Conservation (phyloP, 1,140 invertebrate species). For the Drepana arcuata region DNA sequence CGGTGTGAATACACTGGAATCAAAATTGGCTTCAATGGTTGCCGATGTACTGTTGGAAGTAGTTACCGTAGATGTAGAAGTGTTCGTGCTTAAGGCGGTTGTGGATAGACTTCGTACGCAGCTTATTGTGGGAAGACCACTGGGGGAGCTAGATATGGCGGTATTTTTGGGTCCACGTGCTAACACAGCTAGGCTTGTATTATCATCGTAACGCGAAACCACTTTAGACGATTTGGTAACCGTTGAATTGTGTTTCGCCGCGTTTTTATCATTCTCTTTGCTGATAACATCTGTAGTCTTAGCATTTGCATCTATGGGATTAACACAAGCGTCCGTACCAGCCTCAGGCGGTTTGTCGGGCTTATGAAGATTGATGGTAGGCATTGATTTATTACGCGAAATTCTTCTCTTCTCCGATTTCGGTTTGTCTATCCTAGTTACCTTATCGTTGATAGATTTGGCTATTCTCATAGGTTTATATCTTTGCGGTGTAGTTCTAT, state of each 20-base stretch:
- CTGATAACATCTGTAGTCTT: slow-evolving; percentile 16
- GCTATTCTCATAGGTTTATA: too few relatives aligned
- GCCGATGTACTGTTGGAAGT: slow-evolving; percentile 23
- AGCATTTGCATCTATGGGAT: slow-evolving; percentile 12
- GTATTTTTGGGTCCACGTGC: slow-evolving; percentile 20
- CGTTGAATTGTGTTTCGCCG: slow-evolving; percentile 2
- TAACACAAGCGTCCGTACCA: too few relatives aligned
- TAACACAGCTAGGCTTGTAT: slow-evolving; percentile 36
- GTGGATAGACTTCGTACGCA: slow-evolving; percentile 41
- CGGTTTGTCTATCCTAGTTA: too few relatives aligned
- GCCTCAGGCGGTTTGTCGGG: neutral
- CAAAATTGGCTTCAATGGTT: slow-evolving; percentile 21
- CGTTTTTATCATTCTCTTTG: slow-evolving; percentile 6
- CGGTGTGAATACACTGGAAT: slow-evolving; percentile 39
- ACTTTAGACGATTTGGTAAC: slow-evolving; percentile 14
- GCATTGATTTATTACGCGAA: too few relatives aligned
- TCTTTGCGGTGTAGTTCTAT: too few relatives aligned
- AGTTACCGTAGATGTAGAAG: slow-evolving; percentile 12
- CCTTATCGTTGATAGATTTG: too few relatives aligned
- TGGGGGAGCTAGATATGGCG: slow-evolving; percentile 6
- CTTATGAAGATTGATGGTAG: neutral
- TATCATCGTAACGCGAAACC: slow-evolving; percentile 30
- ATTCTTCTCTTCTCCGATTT: too few relatives aligned
- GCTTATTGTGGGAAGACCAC: slow-evolving; percentile 45
- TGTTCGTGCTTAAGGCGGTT: slow-evolving; percentile 9